These are phyloP conservation scores for Ploceus nigricollis DNA, from an alignment of 2,113 vertebrate species.

Conservation along the genomic window DNA sequence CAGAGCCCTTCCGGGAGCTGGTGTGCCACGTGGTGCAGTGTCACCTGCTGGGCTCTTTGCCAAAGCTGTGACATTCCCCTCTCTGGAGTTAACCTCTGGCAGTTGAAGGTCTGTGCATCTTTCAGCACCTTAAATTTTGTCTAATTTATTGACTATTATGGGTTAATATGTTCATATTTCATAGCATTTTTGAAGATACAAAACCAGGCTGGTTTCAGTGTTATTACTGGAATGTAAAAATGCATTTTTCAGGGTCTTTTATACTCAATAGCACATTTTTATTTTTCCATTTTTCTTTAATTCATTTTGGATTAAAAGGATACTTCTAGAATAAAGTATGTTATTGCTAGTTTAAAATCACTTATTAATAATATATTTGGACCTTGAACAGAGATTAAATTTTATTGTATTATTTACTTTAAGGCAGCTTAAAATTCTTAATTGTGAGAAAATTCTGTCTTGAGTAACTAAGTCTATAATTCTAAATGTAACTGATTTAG, in stretches of 20 bases:
- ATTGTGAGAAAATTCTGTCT: not conserved
- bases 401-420: constrained; percentile 13
- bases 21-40: fast-evolving
- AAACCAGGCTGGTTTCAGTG: not conserved
- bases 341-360: not conserved
- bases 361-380: constrained; percentile 13
- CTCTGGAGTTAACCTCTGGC: not conserved
- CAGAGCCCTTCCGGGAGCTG: not conserved
- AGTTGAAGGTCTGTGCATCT: not conserved
- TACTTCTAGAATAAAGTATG: not conserved
- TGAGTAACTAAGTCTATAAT: not conserved
- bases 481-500: constrained; percentile 12
- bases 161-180: not conserved
- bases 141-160: not conserved
- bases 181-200: not conserved
- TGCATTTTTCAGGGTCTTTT: not conserved
- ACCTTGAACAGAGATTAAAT: not conserved
- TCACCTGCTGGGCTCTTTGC: not conserved
- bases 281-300: not conserved
- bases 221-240: not conserved
- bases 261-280: not conserved
- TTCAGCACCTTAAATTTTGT: not conserved
- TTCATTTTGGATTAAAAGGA: not conserved
- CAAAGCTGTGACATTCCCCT: not conserved
- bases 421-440: constrained; percentile 2